These are phyloP conservation scores for Halcyon badia DNA, from an alignment of 2,797 vertebrate species.

Conservation along the genomic window DNA sequence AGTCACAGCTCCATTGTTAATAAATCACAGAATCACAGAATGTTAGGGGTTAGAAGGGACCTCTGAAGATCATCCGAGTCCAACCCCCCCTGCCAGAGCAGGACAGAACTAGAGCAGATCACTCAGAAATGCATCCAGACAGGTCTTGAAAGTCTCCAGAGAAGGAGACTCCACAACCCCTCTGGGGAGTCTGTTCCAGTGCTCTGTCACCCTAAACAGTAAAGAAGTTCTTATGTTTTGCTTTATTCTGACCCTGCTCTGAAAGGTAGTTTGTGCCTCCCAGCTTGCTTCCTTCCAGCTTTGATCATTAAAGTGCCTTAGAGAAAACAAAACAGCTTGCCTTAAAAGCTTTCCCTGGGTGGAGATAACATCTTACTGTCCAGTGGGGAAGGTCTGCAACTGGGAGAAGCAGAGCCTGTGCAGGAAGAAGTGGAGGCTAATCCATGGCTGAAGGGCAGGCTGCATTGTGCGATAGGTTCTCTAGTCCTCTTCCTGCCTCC, in stretches of 20 bases:
- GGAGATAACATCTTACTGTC: background rate
- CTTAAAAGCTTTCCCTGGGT: constrained; percentile 54
- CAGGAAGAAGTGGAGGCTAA: background rate
- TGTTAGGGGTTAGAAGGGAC: too few species aligned
- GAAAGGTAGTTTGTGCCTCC: constrained; percentile 39
- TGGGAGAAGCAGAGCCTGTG: background rate
- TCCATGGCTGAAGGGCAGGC: background rate
- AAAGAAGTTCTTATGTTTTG: background rate
- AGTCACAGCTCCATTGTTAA: background rate
- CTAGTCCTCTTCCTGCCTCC: background rate
- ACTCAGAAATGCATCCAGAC: too few species aligned
- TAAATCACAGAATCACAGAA: background rate
- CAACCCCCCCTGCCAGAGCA: too few species aligned
- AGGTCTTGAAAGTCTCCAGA: too few species aligned
- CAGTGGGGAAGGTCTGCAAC: background rate
- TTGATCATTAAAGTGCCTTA: constrained; percentile 70
- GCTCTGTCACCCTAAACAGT: too few species aligned
- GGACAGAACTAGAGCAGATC: too few species aligned
- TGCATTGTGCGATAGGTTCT: background rate
- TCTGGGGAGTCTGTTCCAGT: too few species aligned
- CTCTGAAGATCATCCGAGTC: too few species aligned
- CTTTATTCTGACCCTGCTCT: constrained; percentile 7
- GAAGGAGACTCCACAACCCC: too few species aligned
- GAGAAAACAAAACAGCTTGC: constrained; percentile 53
- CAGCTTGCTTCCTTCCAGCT: constrained; percentile 11